These are phyloP conservation scores for Thecocarcelia acutangulata DNA, from an alignment of 2,888 invertebrate genomes.

Conservation along the genomic window DNA sequence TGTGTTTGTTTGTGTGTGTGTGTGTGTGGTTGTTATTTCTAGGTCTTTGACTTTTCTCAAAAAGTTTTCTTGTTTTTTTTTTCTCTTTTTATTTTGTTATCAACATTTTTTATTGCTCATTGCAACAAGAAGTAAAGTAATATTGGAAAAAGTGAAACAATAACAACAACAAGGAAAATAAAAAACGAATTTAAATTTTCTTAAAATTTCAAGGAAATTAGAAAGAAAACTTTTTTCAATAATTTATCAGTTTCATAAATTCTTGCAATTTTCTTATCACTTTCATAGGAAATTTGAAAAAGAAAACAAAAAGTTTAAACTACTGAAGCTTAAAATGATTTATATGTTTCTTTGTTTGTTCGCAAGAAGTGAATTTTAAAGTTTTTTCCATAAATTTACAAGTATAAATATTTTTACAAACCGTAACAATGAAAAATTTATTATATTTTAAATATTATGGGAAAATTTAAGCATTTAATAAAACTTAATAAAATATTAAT, in stretches of 20 bases:
- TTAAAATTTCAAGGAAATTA: conserved; percentile 24
- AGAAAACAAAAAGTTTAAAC: background rate
- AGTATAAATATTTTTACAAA: too few relatives aligned
- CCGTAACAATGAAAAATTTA: too few relatives aligned
- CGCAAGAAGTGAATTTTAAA: background rate
- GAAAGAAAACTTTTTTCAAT: conserved; percentile 14
- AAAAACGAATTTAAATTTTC: background rate
- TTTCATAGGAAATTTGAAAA: background rate
- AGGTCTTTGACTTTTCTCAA: conserved; percentile 50
- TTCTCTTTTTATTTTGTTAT: background rate
- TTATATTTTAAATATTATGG: too few relatives aligned
- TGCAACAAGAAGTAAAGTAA: background rate
- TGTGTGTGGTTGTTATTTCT: background rate
- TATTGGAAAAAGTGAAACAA: background rate
- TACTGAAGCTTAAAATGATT: conserved; percentile 16
- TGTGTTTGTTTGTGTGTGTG: background rate
- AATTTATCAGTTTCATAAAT: conserved; percentile 29
- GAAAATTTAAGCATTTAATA: background rate
- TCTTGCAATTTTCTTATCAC: conserved; percentile 36
- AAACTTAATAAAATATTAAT: too few relatives aligned
- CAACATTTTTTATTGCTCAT: conserved; percentile 8
- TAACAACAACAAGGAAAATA: conserved; percentile 1
- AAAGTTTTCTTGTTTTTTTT: conserved; percentile 13
- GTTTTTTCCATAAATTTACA: background rate
- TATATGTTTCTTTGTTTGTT: background rate